Conservation (phyloP, 2,797 vertebrate genomes). For the Parauchenoglanis punctatus region DNA sequence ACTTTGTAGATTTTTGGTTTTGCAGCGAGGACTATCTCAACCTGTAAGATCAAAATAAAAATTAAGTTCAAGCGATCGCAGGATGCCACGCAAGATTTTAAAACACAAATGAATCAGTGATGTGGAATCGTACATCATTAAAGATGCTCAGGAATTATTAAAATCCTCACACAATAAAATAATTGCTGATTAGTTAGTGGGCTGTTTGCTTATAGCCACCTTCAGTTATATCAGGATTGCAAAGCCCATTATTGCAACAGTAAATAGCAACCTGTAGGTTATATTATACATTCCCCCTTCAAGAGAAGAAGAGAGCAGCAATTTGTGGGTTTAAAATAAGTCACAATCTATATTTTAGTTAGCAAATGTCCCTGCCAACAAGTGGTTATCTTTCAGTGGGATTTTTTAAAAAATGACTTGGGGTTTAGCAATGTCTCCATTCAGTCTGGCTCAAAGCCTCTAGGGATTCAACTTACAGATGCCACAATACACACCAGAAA, state of each 20-base stretch:
- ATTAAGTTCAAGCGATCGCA: not conserved
- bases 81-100: not conserved
- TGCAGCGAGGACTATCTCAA: not conserved
- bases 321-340: slow-evolving; percentile 10
- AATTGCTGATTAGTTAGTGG: not conserved
- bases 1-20: not conserved
- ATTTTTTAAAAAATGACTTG: not conserved
- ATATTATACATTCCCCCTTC: not conserved
- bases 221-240: not conserved
- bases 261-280: not conserved
- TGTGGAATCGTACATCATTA: not conserved
- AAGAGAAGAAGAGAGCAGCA: not conserved
- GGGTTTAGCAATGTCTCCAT: slow-evolving; percentile 16
- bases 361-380: not conserved
- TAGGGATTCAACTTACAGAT: slow-evolving; percentile 2
- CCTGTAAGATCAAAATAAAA: not conserved
- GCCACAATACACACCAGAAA: slow-evolving; percentile 13
- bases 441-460: slow-evolving; percentile 22
- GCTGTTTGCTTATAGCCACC: not conserved
- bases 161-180: not conserved
- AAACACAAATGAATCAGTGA: not conserved
- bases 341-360: slow-evolving; percentile 16
- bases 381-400: slow-evolving; percentile 14
- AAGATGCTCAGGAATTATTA: not conserved
- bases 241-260: not conserved